Evolutionary conservation across 1,140 invertebrate genomes (phyloP).

Genomic region (Galleria mellonella): DNA sequence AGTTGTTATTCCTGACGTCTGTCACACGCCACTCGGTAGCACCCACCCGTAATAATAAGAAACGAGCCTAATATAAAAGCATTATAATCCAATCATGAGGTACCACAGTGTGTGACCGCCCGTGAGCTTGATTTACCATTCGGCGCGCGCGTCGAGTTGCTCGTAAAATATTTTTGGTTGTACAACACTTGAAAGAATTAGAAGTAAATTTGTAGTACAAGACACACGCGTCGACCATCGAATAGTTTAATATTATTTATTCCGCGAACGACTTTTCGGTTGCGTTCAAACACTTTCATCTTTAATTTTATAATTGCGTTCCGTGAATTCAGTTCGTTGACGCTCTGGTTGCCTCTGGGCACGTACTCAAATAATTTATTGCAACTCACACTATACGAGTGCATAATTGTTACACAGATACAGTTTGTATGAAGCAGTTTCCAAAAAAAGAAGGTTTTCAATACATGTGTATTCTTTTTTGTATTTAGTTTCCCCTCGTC

Average conservation of each 20-base stretch:
- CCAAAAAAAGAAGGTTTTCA: too few relatives aligned
- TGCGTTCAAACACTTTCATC: constrained; percentile 16
- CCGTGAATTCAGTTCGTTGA: constrained; percentile 16
- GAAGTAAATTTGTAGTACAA: constrained; percentile 24
- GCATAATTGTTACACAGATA: too few relatives aligned
- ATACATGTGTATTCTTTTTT: too few relatives aligned
- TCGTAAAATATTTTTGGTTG: constrained; percentile 59
- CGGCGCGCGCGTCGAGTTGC: constrained; percentile 29
- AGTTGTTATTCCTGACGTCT: too few relatives aligned
- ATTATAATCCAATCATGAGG: constrained; percentile 66
- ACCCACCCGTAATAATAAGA: constrained; percentile 54
- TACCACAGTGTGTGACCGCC: constrained; percentile 53
- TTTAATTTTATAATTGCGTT: constrained; percentile 9
- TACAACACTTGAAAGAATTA: constrained; percentile 42
- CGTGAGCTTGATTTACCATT: constrained; percentile 51
- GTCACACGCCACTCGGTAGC: constrained; percentile 30
- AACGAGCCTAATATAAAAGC: constrained; percentile 56
- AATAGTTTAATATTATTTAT: too few relatives aligned
- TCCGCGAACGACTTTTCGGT: background rate
- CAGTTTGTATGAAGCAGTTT: too few relatives aligned
- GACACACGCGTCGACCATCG: constrained; percentile 24
- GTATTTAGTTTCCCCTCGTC: too few relatives aligned
- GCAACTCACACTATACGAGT: too few relatives aligned
- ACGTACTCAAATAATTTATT: too few relatives aligned
- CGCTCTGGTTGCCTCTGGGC: constrained; percentile 1